Percentiles rank a stretch among this genome's conserved stretches.
Evolutionary conservation across 2,113 vertebrate genomes (phyloP).

Genomic region (Sprattus sprattus): DNA sequence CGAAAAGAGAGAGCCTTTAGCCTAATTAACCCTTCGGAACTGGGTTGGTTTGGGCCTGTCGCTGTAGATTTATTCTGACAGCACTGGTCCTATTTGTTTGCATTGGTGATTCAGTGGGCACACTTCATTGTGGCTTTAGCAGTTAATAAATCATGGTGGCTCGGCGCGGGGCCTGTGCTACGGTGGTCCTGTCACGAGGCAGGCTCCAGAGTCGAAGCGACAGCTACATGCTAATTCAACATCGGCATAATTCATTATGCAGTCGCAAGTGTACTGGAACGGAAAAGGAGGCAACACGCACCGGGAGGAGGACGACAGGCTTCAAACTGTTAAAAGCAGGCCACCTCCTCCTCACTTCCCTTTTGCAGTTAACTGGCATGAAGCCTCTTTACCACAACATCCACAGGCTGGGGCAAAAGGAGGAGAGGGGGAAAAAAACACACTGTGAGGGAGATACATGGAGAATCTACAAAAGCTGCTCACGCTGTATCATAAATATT

Average conservation of each 20-base stretch:
- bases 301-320: constrained; percentile 63
- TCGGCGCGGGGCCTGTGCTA: constrained; percentile 50
- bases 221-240: constrained; percentile 81
- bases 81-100: constrained; percentile 66
- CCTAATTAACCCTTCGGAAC: constrained; percentile 69
- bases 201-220: constrained; percentile 68
- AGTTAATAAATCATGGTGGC: constrained; percentile 75
- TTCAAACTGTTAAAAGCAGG: constrained; percentile 67
- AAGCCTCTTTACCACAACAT: constrained; percentile 48
- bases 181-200: constrained; percentile 75
- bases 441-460: not conserved
- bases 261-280: constrained; percentile 69
- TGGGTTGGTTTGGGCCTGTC: constrained; percentile 48
- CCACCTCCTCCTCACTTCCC: constrained; percentile 34
- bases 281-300: constrained; percentile 68
- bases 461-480: constrained; percentile 14
- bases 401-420: constrained; percentile 18
- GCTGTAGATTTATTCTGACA: constrained; percentile 62
- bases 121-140: constrained; percentile 69
- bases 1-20: constrained; percentile 46
- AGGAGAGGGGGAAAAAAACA: not conserved
- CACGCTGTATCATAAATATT: constrained; percentile 12
- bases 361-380: constrained; percentile 38
- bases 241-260: constrained; percentile 77
- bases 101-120: constrained; percentile 67